Evolutionary conservation across 2,888 invertebrate species (phyloP).

Genomic region (Pyralis farinalis): DNA sequence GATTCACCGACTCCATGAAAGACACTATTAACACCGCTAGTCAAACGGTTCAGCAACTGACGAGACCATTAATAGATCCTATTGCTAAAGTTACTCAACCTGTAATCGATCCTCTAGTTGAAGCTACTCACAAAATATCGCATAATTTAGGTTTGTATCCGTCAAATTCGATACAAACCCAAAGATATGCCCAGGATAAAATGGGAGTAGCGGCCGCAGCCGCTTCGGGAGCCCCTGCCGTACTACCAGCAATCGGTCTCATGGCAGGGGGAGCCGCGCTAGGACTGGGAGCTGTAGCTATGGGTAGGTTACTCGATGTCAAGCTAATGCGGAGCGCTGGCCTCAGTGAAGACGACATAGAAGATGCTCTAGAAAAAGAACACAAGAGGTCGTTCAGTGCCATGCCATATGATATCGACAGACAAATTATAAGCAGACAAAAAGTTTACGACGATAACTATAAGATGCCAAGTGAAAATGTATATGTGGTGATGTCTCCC

Average conservation of each 20-base stretch:
- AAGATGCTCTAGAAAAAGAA: slow-evolving; percentile 72
- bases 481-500: slow-evolving; percentile 75
- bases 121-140: slow-evolving; percentile 90
- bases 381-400: slow-evolving; percentile 77
- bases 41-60: slow-evolving; percentile 84
- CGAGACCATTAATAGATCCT: slow-evolving; percentile 81
- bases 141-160: slow-evolving; percentile 86
- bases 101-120: slow-evolving; percentile 87
- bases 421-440: slow-evolving; percentile 62
- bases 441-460: slow-evolving; percentile 72
- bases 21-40: slow-evolving; percentile 87
- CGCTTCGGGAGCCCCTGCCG: slow-evolving; percentile 79
- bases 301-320: slow-evolving; percentile 86
- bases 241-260: slow-evolving; percentile 87
- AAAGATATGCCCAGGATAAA: slow-evolving; percentile 81
- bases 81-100: slow-evolving; percentile 82
- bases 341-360: slow-evolving; percentile 52
- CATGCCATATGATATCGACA: slow-evolving; percentile 62
- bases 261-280: slow-evolving; percentile 92
- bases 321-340: slow-evolving; percentile 82
- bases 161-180: slow-evolving; percentile 61
- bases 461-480: slow-evolving; percentile 78
- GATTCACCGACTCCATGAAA: slow-evolving; percentile 86
- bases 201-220: slow-evolving; percentile 81
- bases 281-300: slow-evolving; percentile 90